Conservation (phyloP, 2,888 invertebrate species). For the Tortricodes alternella region DNA sequence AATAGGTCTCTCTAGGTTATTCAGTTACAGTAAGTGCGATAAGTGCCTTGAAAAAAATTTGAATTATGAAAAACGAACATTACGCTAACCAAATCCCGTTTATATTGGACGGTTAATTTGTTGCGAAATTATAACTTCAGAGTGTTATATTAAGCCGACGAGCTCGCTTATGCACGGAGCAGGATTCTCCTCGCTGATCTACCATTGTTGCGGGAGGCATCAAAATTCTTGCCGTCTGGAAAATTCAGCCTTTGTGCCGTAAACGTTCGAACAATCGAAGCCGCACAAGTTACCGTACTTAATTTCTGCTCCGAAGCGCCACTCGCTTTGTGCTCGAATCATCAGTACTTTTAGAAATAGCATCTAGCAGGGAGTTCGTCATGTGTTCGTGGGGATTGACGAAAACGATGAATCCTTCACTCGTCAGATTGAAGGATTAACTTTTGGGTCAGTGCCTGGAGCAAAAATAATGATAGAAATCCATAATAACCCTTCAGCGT, state of each 20-base stretch:
- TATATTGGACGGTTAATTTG: too few relatives aligned
- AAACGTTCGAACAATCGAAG: conserved; percentile 60
- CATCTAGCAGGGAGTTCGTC: not conserved
- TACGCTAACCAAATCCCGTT: too few relatives aligned
- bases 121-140: too few relatives aligned
- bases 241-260: conserved; percentile 63
- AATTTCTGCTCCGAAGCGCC: conserved; percentile 54
- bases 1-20: too few relatives aligned
- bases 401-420: conserved; percentile 29
- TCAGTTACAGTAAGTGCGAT: too few relatives aligned
- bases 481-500: too few relatives aligned
- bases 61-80: too few relatives aligned
- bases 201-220: conserved; percentile 60
- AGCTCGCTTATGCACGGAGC: not conserved
- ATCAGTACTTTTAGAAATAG: conserved; percentile 61
- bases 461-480: conserved; percentile 13
- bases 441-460: conserved; percentile 3
- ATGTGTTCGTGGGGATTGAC: conserved; percentile 23
- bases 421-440: conserved; percentile 19
- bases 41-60: too few relatives aligned
- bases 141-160: not conserved
- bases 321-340: conserved; percentile 61
- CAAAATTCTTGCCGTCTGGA: conserved; percentile 68
- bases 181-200: conserved; percentile 44
- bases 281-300: conserved; percentile 68